Base-by-base conservation (phyloP, 2,113 vertebrate species). In the Martes martes region DNA sequence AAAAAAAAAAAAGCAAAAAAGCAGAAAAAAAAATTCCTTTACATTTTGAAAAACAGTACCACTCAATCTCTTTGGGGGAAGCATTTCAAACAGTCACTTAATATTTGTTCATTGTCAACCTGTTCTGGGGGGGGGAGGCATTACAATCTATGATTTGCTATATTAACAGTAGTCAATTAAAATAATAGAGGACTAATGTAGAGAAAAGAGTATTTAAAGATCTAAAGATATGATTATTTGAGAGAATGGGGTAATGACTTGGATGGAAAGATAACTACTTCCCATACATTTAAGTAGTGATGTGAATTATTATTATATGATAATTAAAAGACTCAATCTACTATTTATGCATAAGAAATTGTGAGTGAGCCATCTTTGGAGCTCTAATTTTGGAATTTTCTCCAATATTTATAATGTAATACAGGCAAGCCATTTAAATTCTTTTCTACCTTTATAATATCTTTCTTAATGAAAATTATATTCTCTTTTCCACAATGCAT, bases 201-300 rank as follows among this genome's bases (percentile, higher is more conserved):
- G 14, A 16, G 15, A 26, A 23, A 87, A 91, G 31, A 83, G 24
- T 83, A 91, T 85, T 96, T 84, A 93, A 96, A 71, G 33, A 65
- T 73, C 79, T 89, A 95, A 96, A 89, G 71, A 87, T 92, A 76
- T 45, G 39, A 91, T 92, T 89, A 95, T 74, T 96, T 83, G 59
- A 96, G 42, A 80, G 65, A 90, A 89, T 89, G 4, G 67, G 26
- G 15, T 87, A 96, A 95, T 84, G 39, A 80, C 47, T 84, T 95
- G 74, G 23, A 84, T 80, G 31, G 50, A 95, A 95, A 83, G 45
- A 92, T 86, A 95, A 95, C 78, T 50, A 39, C 31, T 90, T 95
- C 31, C 47, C 47, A 88, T 88, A 50, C 15, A 95, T 71, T 76
- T 87, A 96, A 78, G 33, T 59, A 14, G 33, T 24, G n/a, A 79